These are phyloP conservation scores for Cyprinella venusta DNA, from an alignment of 2,797 vertebrate genomes.

Conservation along the genomic window DNA sequence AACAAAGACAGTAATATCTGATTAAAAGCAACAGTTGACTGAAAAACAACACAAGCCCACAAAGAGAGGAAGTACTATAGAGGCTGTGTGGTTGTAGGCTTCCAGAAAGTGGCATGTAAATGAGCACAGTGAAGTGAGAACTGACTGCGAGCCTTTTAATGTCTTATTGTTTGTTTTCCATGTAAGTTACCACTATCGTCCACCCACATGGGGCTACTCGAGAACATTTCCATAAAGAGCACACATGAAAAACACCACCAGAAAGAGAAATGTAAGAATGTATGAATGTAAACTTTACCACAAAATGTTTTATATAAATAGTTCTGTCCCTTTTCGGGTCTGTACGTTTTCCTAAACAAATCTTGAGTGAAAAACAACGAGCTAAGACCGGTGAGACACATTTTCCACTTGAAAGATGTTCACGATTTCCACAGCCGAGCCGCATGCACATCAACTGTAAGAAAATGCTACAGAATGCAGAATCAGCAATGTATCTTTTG, in stretches of 20 bases:
- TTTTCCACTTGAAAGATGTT: slow-evolving; percentile 15
- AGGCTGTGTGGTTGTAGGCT: slow-evolving; percentile 33
- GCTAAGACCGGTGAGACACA: slow-evolving; percentile 16
- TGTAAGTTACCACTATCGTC: not conserved
- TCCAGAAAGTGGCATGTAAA: slow-evolving; percentile 47
- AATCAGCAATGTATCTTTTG: not conserved
- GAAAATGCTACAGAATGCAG: not conserved
- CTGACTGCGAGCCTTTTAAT: not conserved
- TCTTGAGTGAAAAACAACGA: not conserved
- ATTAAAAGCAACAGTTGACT: not conserved
- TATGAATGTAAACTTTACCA: not conserved
- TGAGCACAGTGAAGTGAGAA: slow-evolving; percentile 28
- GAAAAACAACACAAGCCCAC: not conserved
- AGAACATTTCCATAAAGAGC: slow-evolving; percentile 1
- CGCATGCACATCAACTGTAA: not conserved
- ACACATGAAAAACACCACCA: not conserved
- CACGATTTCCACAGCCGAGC: not conserved
- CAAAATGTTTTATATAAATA: not conserved
- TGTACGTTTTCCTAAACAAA: not conserved
- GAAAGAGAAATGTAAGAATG: slow-evolving; percentile 30
- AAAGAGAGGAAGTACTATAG: slow-evolving; percentile 29
- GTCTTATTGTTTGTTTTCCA: slow-evolving; percentile 25
- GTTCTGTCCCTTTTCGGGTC: not conserved
- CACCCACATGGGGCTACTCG: slow-evolving; percentile 47
- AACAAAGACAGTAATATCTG: not conserved